phyloP scores from a whole-genome alignment of 1,140 invertebrate genomes.

The Ceratitis capitata region DNA sequence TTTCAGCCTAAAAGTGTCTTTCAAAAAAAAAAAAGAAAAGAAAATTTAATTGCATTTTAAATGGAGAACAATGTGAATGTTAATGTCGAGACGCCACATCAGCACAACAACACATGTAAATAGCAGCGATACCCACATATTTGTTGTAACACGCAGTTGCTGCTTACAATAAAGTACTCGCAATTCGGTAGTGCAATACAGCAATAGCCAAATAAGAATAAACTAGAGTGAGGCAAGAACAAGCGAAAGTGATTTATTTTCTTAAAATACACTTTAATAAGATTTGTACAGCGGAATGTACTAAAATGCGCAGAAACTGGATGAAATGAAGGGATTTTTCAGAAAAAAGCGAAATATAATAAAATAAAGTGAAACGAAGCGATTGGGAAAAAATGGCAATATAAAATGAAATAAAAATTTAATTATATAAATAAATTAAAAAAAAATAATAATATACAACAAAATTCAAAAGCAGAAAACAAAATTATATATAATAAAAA shows the following conservation, averaged over 20 bases:
- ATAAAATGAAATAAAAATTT: too few relatives aligned
- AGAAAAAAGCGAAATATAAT: too few relatives aligned
- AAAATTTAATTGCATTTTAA: conserved; percentile 36
- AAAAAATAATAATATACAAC: too few relatives aligned
- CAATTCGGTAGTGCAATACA: background rate
- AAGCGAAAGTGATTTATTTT: conserved; percentile 26
- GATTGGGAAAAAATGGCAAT: too few relatives aligned
- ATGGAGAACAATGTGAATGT: conserved; percentile 27
- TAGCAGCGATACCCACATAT: background rate
- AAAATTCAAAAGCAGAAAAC: too few relatives aligned
- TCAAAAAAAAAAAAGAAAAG: background rate
- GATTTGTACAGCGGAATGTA: background rate
- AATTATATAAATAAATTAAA: too few relatives aligned
- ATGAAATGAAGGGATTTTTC: too few relatives aligned
- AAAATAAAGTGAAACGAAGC: too few relatives aligned
- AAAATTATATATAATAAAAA: too few relatives aligned
- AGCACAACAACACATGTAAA: conserved; percentile 1
- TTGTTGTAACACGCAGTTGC: background rate
- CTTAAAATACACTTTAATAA: conserved; percentile 34
- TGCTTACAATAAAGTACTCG: background rate
- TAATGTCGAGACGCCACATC: conserved; percentile 32
- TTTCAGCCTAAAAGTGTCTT: background rate
- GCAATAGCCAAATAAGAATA: background rate
- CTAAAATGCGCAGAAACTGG: background rate
- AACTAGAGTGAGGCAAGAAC: background rate